A percentile compares a stretch with the other conserved stretches of the same genome.
phyloP scores from a whole-genome alignment of 2,113 vertebrate genomes.

The Phocoena phocoena region DNA sequence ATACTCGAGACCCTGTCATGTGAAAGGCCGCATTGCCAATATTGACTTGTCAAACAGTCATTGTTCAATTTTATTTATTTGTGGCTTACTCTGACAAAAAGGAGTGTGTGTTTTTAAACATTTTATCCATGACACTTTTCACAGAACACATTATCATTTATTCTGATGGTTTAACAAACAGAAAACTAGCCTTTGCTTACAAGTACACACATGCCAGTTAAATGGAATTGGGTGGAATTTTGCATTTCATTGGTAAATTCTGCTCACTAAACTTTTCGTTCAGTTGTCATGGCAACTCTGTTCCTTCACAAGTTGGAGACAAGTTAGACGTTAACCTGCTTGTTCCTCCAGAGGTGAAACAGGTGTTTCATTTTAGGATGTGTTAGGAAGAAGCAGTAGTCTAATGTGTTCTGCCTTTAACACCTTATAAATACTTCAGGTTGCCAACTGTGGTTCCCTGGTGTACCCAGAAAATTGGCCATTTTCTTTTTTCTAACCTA shows the following conservation, averaged over 20 bases:
- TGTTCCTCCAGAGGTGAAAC: constrained; percentile 53
- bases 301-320: constrained; percentile 47
- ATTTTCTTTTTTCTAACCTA: neutral
- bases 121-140: constrained; percentile 12
- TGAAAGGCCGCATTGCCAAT: neutral
- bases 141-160: constrained; percentile 17
- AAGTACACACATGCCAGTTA: neutral
- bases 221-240: neutral
- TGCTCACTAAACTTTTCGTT: constrained; percentile 22
- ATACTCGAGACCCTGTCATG: neutral
- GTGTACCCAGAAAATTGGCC: neutral
- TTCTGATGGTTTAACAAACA: constrained; percentile 10
- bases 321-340: constrained; percentile 48
- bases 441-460: neutral
- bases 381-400: constrained; percentile 43
- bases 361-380: constrained; percentile 49
- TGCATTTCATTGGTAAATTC: constrained; percentile 25
- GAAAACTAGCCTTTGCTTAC: constrained; percentile 1
- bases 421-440: neutral
- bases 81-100: neutral
- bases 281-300: constrained; percentile 57
- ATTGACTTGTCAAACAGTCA: neutral
- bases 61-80: neutral
- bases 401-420: constrained; percentile 13
- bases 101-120: neutral